Evolutionary conservation across 2,888 invertebrate species (phyloP), one percentile per base, ranked within the genome.

Genomic region (Tribolium freemani): DNA sequence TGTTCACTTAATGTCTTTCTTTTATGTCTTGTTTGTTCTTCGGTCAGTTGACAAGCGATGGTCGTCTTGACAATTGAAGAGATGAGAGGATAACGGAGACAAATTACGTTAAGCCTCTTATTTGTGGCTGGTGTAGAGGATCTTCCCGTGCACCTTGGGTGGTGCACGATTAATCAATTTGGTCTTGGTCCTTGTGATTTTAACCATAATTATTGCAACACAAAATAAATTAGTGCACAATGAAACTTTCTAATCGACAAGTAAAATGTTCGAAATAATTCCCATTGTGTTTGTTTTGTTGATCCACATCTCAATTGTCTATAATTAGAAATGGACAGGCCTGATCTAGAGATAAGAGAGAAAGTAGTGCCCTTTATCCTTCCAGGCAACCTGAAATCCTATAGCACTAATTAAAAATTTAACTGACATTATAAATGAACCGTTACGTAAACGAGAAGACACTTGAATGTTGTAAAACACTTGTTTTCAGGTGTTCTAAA

Each of bases 21-120:
- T 77, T 77, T 78, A 76, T 77, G 72, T 74, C 75, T 77, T 77
- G 76, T 79, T 78, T 75, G 77, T 79, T 75, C 76, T 75, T 76
- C 74, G 76, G 78, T 74, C 78, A 78, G 75, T 77, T 78, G 78
- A 79, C 79, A 76, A 70, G 75, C 74, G 77, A 80, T 76, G 75
- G 73, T 74, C 71, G 76, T 75, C 74, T 26, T 80, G 81, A 81
- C 81, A 81, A 80, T 80, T 78, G 79, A 80, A 78, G 78, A 80
- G 81, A 81, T 80, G 79, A 78, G 74, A 77, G 78, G 80, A 81
- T 79, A 79, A 78, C 75, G 72, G 76, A 79, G 81, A 80, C 81
- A 82, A 82, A 82, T 82, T 81, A 79, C 78, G 73, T 72, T 81
- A 82, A 81, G 80, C 79, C 75, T 77, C 80, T 81, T 81, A 81